Percentiles rank a stretch among this genome's conserved stretches.
Evolutionary conservation across 2,888 invertebrate genomes (phyloP).

Genomic region (Drosophila robusta): DNA sequence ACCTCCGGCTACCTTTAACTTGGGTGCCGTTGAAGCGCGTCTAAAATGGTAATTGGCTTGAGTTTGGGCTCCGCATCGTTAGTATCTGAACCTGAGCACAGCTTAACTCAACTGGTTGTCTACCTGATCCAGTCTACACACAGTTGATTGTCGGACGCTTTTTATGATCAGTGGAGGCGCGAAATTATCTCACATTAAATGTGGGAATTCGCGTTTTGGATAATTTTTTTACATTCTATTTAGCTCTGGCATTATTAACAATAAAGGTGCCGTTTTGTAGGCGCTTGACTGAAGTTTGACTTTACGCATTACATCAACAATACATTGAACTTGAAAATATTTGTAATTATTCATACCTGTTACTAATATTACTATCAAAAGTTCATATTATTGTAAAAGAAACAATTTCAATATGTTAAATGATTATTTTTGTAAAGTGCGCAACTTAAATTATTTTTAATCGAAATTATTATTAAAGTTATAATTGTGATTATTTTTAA

Average conservation of each 20-base stretch:
- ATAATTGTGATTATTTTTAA: constrained; percentile 2
- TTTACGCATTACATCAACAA: constrained; percentile 33
- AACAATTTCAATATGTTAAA: too few relatives aligned
- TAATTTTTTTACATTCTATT: constrained; percentile 10
- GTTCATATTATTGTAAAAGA: too few relatives aligned
- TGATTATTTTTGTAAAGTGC: too few relatives aligned
- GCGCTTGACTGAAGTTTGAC: not conserved
- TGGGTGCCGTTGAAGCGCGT: constrained; percentile 64
- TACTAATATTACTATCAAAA: too few relatives aligned
- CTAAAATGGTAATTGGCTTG: constrained; percentile 72
- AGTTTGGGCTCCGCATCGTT: constrained; percentile 51
- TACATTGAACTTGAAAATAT: constrained; percentile 17
- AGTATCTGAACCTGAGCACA: constrained; percentile 35
- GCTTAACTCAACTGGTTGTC: constrained; percentile 34
- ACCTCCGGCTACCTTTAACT: constrained; percentile 51
- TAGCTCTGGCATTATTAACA: constrained; percentile 3
- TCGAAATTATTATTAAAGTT: too few relatives aligned
- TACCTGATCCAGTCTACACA: constrained; percentile 40
- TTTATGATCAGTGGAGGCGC: constrained; percentile 57
- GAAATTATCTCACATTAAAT: constrained; percentile 69
- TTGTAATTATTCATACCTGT: too few relatives aligned
- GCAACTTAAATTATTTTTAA: too few relatives aligned
- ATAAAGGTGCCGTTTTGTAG: not conserved
- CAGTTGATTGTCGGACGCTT: constrained; percentile 43
- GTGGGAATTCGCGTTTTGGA: constrained; percentile 58